Conservation (phyloP, 2,797 vertebrate species). For the Ctenosaura bakeri region DNA sequence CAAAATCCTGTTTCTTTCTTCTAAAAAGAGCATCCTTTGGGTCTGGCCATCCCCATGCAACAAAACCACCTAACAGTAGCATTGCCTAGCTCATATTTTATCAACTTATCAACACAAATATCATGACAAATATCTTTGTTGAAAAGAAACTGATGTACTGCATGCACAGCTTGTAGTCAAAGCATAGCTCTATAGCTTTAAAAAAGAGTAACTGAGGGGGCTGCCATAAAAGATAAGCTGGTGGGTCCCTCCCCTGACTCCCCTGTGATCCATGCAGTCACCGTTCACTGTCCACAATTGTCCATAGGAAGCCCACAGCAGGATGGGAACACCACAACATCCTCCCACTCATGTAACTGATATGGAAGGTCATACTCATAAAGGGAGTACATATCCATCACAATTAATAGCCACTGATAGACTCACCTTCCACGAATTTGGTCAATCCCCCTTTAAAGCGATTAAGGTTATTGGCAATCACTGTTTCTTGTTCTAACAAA, state of each 20-base stretch:
- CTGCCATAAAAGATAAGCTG: not conserved
- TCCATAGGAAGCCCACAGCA: too few species aligned
- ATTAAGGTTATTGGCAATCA: too few species aligned
- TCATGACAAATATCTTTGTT: not conserved
- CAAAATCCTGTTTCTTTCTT: not conserved
- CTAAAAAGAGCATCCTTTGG: not conserved
- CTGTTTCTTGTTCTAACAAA: too few species aligned
- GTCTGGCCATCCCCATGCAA: not conserved
- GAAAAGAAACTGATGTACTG: not conserved
- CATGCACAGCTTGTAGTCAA: not conserved
- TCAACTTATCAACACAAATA: too few species aligned
- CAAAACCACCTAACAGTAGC: not conserved
- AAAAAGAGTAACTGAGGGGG: not conserved
- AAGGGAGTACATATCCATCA: too few species aligned
- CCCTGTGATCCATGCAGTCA: not conserved
- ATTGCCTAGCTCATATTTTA: not conserved
- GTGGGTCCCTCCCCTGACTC: not conserved
- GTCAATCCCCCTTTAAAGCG: too few species aligned
- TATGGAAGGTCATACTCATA: too few species aligned
- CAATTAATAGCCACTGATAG: too few species aligned
- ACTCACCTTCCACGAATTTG: too few species aligned
- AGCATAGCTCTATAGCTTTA: not conserved
- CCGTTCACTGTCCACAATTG: too few species aligned
- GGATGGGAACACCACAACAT: too few species aligned
- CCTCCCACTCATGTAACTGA: too few species aligned